These are phyloP conservation scores for Morus bassanus DNA, from an alignment of 2,797 vertebrate genomes.

Conservation along the genomic window DNA sequence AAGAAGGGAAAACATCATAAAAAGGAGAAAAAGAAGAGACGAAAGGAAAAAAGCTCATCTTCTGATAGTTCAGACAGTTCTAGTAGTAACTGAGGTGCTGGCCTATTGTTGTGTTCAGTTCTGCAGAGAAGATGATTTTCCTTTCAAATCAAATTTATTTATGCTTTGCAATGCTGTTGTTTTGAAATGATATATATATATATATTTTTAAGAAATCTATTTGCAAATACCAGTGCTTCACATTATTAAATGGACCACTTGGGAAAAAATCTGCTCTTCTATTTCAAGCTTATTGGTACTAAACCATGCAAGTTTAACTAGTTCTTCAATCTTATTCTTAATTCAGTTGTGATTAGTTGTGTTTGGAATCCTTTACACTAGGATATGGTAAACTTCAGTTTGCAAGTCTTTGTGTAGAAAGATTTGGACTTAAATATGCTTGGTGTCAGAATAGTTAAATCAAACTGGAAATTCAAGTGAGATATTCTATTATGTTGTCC, in stretches of 20 bases:
- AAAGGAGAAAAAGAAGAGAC: conserved; percentile 81
- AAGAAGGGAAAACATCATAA: conserved; percentile 80
- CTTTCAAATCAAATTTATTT: conserved; percentile 64
- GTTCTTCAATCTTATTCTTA: neutral
- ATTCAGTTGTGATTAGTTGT: neutral
- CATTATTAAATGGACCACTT: neutral
- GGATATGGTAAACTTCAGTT: neutral
- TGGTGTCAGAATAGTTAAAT: neutral
- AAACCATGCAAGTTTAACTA: neutral
- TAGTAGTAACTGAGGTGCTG: conserved; percentile 73
- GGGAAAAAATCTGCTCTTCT: neutral
- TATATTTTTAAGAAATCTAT: neutral
- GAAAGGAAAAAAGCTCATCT: conserved; percentile 72
- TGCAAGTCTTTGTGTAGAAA: neutral
- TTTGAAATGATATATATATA: neutral
- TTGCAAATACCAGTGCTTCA: neutral
- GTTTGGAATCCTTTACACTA: neutral
- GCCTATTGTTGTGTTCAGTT: neutral
- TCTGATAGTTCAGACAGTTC: conserved; percentile 73
- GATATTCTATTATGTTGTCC: neutral
- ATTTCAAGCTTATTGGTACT: neutral
- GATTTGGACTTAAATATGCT: neutral
- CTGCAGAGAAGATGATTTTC: neutral
- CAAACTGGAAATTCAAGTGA: neutral
- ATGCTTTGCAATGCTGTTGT: conserved; percentile 3